phyloP scores from a whole-genome alignment of 2,797 vertebrate species.

The Platalea minor region DNA sequence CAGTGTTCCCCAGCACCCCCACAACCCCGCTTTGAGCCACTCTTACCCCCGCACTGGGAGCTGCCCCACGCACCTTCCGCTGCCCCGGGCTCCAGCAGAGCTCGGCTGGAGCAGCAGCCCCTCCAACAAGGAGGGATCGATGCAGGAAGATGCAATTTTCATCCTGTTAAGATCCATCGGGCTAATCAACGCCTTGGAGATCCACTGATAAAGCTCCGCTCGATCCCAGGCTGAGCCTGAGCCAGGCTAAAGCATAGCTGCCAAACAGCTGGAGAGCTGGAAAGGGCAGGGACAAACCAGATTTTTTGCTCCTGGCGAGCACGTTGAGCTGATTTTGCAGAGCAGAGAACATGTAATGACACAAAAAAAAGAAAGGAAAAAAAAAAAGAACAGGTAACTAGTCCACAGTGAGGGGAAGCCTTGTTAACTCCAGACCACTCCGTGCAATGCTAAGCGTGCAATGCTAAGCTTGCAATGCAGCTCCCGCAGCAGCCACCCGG shows the following conservation, averaged over 20 bases:
- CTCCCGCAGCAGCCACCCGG: background rate
- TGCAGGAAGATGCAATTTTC: background rate
- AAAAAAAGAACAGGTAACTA: background rate
- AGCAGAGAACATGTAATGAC: background rate
- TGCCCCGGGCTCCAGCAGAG: background rate
- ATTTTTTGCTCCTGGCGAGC: background rate
- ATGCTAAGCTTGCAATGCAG: background rate
- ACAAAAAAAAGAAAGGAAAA: background rate
- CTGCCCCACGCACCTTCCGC: too few relatives aligned
- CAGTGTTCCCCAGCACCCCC: background rate
- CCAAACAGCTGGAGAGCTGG: background rate
- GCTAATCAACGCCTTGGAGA: background rate
- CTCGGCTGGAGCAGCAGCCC: background rate
- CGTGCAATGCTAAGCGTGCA: background rate
- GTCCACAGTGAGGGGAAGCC: background rate
- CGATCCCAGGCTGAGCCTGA: background rate
- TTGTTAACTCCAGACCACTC: background rate
- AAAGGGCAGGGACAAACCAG: background rate
- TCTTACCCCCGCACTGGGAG: background rate
- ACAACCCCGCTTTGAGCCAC: background rate
- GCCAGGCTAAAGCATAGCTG: background rate
- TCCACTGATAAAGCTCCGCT: background rate
- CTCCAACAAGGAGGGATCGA: rapidly evolving
- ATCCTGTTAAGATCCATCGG: rapidly evolving
- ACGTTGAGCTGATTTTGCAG: background rate